Conservation (phyloP, 2,888 invertebrate species). For the Lasioglossum marginatum region DNA sequence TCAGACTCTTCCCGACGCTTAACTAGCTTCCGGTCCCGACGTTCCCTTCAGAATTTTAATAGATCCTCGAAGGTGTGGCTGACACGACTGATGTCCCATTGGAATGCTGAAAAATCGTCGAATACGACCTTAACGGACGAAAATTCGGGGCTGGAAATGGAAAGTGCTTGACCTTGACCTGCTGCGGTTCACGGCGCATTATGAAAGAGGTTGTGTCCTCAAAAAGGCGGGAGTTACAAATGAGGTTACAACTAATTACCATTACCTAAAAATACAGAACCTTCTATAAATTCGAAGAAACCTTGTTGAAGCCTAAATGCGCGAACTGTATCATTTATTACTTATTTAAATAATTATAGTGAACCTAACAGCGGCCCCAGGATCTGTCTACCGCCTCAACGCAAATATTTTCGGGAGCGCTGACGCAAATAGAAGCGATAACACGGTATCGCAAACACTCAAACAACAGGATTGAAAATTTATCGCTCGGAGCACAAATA, state of each 20-base stretch:
- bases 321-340: background rate
- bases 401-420: no score
- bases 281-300: background rate
- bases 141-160: constrained; percentile 1
- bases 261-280: background rate
- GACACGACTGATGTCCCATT: background rate
- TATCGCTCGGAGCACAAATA: background rate
- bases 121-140: background rate
- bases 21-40: constrained; percentile 34
- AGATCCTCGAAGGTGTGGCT: background rate
- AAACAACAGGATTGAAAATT: background rate
- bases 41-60: constrained; percentile 30
- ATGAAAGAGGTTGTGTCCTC: no score
- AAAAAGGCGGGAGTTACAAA: constrained; percentile 1
- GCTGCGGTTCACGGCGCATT: background rate
- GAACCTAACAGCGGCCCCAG: background rate
- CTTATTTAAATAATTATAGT: background rate
- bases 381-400: background rate
- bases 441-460: background rate
- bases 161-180: constrained; percentile 34
- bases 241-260: no score
- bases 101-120: background rate
- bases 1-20: constrained; percentile 18
- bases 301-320: background rate
- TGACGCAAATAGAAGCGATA: background rate